Evolutionary conservation across 1,140 invertebrate genomes (phyloP), one percentile per base, ranked within the genome.

Genomic region (Mamestra configurata): DNA sequence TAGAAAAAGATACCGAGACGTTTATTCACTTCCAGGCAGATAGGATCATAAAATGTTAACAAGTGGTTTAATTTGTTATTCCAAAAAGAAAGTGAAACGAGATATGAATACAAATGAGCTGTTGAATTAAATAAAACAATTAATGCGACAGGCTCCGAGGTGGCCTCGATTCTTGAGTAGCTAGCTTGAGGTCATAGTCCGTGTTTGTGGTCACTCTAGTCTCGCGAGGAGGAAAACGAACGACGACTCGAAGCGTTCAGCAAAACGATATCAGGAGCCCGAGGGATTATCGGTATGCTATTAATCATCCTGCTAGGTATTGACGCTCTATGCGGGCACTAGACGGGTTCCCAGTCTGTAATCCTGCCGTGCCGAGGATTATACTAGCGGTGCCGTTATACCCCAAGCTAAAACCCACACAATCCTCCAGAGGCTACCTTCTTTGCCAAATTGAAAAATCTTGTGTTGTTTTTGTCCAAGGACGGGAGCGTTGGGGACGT

Each of bases 241-340:
- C 24, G 18, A 22, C 37, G 68, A 24, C 13, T 20, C 13, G 71
- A 40, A 82, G 27, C 72, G 37, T 75, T 61, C 53, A 81, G 66
- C 73, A 82, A 79, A 78, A 79, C 61, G 75, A 70, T 70, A 80
- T 77, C 82, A 81, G 64, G 10, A 78, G 57, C 80, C 84, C 77
- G 46, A 80, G 85, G 88, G 90, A 90, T 91, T 92, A 92, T 89
- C 86, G 79, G 70, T 40, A 77, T 71, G 85, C 84, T 87, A 90
- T 92, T 92, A 92, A 92, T 91, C 89, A 92, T 92, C 87, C 81
- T 43, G 70, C 68, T 57, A 81, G 85, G 84, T 89, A 92, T 92
- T 84, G 89, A 90, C 84, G 87, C 84, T 82, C 75, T 72, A 73
- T 68, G 77, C 57, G 68, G n/a, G 68, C 59, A 80, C 59, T 76